Evolutionary conservation across 2,888 invertebrate species (phyloP).

Genomic region (Ectemnius lituratus): DNA sequence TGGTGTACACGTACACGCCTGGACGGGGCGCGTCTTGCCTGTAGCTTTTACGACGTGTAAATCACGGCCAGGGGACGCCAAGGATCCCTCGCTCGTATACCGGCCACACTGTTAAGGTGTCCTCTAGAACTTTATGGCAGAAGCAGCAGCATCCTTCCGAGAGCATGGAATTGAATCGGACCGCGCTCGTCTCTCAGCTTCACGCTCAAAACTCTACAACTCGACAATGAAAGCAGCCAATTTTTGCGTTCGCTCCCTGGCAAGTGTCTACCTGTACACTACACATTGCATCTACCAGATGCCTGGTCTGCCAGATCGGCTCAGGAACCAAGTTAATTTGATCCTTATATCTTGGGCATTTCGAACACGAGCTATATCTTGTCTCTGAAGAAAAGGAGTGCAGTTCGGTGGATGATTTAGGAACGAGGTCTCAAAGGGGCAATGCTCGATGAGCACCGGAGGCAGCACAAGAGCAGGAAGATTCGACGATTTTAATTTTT

Average conservation of each 20-base stretch:
- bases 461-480: conserved; percentile 49
- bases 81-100: conserved; percentile 36
- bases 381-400: conserved; percentile 12
- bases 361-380: neutral
- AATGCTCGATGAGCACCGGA: conserved; percentile 38
- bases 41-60: conserved; percentile 65
- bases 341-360: conserved; percentile 9
- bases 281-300: too few relatives aligned
- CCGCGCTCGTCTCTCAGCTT: conserved; percentile 3
- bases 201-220: neutral
- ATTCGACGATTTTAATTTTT: conserved; percentile 67
- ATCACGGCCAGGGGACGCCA: conserved; percentile 61
- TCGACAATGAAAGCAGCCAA: too few relatives aligned
- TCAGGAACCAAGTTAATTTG: conserved; percentile 24
- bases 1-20: conserved; percentile 16
- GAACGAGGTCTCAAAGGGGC: conserved; percentile 29
- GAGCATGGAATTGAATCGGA: conserved; percentile 37
- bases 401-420: conserved; percentile 19
- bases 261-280: too few relatives aligned
- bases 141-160: conserved; percentile 29
- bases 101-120: conserved; percentile 53
- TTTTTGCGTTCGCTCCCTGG: too few relatives aligned
- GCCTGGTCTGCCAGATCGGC: too few relatives aligned
- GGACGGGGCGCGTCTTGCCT: conserved; percentile 13
- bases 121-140: conserved; percentile 52